A percentile compares a stretch with the other conserved stretches of the same genome.
phyloP scores from a whole-genome alignment of 2,797 vertebrate genomes.

The Arvicola amphibius region DNA sequence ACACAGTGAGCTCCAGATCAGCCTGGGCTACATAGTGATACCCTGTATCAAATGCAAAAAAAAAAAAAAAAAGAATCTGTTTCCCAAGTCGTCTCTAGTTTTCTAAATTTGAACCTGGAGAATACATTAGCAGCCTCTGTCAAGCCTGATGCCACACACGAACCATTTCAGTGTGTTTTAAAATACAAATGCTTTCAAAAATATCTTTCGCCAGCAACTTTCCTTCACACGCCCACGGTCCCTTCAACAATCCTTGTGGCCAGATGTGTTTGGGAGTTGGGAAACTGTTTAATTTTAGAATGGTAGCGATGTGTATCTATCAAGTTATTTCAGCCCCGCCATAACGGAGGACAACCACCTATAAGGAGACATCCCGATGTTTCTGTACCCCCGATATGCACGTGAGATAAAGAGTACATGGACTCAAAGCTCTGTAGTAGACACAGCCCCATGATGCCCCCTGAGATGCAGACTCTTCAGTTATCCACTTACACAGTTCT shows the following conservation, averaged over 20 bases:
- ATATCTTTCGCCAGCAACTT: slow-evolving; percentile 55
- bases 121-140: slow-evolving; percentile 52
- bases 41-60: not conserved
- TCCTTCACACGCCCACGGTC: slow-evolving; percentile 42
- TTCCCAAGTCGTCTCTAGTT: not conserved
- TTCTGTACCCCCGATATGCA: slow-evolving; percentile 32
- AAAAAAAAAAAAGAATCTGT: slow-evolving; percentile 5
- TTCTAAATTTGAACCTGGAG: slow-evolving; percentile 37
- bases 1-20: not conserved
- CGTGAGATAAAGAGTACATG: not conserved
- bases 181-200: slow-evolving; percentile 69
- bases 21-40: not conserved
- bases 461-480: not conserved
- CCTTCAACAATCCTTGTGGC: slow-evolving; percentile 39
- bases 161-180: slow-evolving; percentile 62
- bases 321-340: not conserved
- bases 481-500: not conserved
- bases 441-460: not conserved
- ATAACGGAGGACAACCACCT: not conserved
- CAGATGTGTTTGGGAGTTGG: slow-evolving; percentile 51
- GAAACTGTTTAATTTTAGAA: slow-evolving; percentile 65
- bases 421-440: not conserved
- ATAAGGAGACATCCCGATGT: not conserved
- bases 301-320: slow-evolving; percentile 36
- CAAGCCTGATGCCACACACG: slow-evolving; percentile 48